Evolutionary conservation across 1,140 invertebrate genomes (phyloP).

Genomic region (Brachionus plicatilis): DNA sequence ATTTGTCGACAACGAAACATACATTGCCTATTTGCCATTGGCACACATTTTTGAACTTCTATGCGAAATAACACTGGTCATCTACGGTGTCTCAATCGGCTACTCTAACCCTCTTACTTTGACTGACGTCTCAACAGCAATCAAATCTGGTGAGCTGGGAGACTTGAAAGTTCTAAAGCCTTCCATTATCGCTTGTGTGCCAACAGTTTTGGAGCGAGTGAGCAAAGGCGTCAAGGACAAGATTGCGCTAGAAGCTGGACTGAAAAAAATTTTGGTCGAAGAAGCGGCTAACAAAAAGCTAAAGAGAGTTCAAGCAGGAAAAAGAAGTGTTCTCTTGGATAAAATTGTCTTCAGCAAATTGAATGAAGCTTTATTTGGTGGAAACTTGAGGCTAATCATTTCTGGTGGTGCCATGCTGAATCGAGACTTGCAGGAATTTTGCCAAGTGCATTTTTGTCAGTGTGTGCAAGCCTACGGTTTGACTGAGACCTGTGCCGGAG

Average conservation of each 20-base stretch:
- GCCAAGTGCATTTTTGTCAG: slow-evolving; percentile 76
- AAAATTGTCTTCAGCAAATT: slow-evolving; percentile 22
- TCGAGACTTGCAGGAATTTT: slow-evolving; percentile 89
- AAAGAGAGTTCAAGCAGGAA: slow-evolving; percentile 45
- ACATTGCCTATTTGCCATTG: slow-evolving; percentile 88
- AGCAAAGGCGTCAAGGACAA: slow-evolving; percentile 90
- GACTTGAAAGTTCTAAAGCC: slow-evolving; percentile 83
- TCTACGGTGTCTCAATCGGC: slow-evolving; percentile 80
- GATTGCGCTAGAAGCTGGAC: slow-evolving; percentile 68
- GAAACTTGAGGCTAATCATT: slow-evolving; percentile 75
- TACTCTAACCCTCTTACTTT: slow-evolving; percentile 91
- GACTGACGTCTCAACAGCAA: slow-evolving; percentile 86
- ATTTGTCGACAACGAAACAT: slow-evolving; percentile 68
- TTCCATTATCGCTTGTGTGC: slow-evolving; percentile 88
- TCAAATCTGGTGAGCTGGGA: slow-evolving; percentile 74
- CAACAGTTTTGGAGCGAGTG: slow-evolving; percentile 90
- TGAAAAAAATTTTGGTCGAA: slow-evolving; percentile 68
- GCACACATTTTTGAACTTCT: slow-evolving; percentile 94
- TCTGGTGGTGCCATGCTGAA: slow-evolving; percentile 88
- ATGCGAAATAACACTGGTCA: slow-evolving; percentile 60
- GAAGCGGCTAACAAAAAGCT: slow-evolving; percentile 70
- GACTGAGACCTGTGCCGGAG: slow-evolving; percentile 89
- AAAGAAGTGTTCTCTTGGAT: background rate
- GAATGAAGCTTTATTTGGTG: slow-evolving; percentile 63
- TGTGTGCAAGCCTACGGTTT: slow-evolving; percentile 92